These are phyloP conservation scores for Indicator maculatus DNA, from an alignment of 2,113 vertebrate genomes.

Conservation along the genomic window DNA sequence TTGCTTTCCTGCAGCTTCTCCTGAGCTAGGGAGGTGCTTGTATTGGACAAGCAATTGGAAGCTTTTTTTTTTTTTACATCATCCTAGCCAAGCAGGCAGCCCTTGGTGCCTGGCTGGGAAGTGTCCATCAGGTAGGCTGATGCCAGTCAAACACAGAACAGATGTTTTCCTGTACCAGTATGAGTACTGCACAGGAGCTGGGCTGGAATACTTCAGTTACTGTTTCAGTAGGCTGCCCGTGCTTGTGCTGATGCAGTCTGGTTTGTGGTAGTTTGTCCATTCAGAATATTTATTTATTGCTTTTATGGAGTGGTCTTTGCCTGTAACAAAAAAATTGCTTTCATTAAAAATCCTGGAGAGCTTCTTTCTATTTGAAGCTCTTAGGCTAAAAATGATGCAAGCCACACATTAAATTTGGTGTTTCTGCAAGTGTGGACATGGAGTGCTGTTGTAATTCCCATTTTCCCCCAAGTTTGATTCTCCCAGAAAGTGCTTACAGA, in stretches of 20 bases:
- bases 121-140: neutral
- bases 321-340: slow-evolving; percentile 14
- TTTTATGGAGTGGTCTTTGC: neutral
- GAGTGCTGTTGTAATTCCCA: neutral
- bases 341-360: slow-evolving; percentile 37
- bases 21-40: neutral
- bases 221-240: neutral
- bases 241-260: neutral
- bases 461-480: neutral
- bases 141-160: neutral
- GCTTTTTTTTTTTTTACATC: neutral
- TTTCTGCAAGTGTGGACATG: neutral
- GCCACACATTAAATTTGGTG: neutral
- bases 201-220: neutral
- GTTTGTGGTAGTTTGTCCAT: neutral
- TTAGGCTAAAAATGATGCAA: slow-evolving; percentile 38
- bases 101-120: neutral
- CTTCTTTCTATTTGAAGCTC: slow-evolving; percentile 18
- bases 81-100: neutral
- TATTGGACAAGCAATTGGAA: neutral
- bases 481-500: neutral
- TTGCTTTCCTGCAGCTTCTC: neutral
- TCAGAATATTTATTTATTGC: neutral
- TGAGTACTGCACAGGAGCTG: neutral
- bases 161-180: neutral